Evolutionary conservation across 2,888 invertebrate genomes (phyloP).

Genomic region (Ferdinandea cuprea): DNA sequence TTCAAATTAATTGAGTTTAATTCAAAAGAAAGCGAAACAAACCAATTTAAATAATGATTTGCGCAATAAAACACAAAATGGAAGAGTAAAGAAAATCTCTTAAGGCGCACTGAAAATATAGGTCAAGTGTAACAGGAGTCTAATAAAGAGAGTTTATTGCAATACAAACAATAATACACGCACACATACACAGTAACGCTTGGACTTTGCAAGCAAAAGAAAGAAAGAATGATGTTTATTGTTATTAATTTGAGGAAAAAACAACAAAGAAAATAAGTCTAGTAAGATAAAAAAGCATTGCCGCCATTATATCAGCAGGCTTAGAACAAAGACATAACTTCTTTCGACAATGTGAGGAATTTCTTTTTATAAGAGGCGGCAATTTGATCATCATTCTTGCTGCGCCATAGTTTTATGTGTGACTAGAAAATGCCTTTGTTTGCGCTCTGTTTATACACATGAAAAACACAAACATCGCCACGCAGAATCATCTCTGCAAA

Average conservation of each 20-base stretch:
- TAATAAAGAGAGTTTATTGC: constrained; percentile 34
- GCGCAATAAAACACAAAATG: constrained; percentile 5
- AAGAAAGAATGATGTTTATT: constrained; percentile 24
- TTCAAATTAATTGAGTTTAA: constrained; percentile 2
- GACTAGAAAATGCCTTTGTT: constrained; percentile 40
- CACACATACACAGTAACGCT: constrained; percentile 7
- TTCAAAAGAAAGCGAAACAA: constrained; percentile 36
- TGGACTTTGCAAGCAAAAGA: constrained; percentile 18
- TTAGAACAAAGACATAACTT: constrained; percentile 42
- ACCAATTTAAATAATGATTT: constrained; percentile 4
- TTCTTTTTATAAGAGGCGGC: constrained; percentile 40
- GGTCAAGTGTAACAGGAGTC: constrained; percentile 50
- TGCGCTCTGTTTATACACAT: constrained; percentile 24
- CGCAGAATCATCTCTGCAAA: background rate
- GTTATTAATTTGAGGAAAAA: constrained; percentile 14
- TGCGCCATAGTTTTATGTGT: constrained; percentile 17
- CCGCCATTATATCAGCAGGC: background rate
- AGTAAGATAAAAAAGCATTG: background rate
- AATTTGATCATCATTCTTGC: constrained; percentile 39
- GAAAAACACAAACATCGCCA: constrained; percentile 7
- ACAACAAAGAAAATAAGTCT: background rate
- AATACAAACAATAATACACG: constrained; percentile 1
- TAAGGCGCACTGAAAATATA: constrained; percentile 2
- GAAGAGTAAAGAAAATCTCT: constrained; percentile 6
- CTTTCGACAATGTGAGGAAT: constrained; percentile 29